phyloP scores from a whole-genome alignment of 1,140 invertebrate genomes.

The Drosophila pseudoobscura region DNA sequence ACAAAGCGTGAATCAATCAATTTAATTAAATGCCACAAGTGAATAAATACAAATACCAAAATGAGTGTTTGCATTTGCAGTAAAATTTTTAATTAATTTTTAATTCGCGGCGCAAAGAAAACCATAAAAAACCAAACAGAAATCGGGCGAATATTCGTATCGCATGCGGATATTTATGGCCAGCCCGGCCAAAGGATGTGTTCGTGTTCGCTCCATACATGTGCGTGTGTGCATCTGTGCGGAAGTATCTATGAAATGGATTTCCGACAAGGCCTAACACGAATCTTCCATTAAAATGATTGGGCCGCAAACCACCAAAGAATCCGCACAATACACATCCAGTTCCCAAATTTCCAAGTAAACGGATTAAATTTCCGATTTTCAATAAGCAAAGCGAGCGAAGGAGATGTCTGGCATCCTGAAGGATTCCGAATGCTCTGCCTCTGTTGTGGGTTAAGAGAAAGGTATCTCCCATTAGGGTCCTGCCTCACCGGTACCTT shows the following conservation, averaged over 20 bases:
- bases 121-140: conserved; percentile 22
- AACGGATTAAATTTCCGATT: conserved; percentile 69
- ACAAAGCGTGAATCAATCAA: conserved; percentile 51
- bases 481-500: background rate
- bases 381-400: conserved; percentile 22
- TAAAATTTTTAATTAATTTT: conserved; percentile 42
- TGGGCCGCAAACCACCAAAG: conserved; percentile 68
- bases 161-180: conserved; percentile 9
- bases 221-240: background rate
- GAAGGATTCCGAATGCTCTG: conserved; percentile 18
- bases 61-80: conserved; percentile 14
- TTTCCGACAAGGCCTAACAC: conserved; percentile 65
- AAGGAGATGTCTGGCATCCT: background rate
- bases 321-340: conserved; percentile 61
- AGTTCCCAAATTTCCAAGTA: conserved; percentile 53
- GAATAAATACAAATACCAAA: conserved; percentile 26
- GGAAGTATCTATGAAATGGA: conserved; percentile 28
- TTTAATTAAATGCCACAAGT: conserved; percentile 27
- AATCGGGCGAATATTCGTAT: background rate
- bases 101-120: conserved; percentile 17
- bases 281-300: conserved; percentile 74
- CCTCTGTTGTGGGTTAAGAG: background rate
- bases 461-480: no score
- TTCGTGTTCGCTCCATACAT: background rate
- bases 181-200: conserved; percentile 7